Conservation (phyloP, 1,140 invertebrate genomes). For the Pseudobourletiella spinata region DNA sequence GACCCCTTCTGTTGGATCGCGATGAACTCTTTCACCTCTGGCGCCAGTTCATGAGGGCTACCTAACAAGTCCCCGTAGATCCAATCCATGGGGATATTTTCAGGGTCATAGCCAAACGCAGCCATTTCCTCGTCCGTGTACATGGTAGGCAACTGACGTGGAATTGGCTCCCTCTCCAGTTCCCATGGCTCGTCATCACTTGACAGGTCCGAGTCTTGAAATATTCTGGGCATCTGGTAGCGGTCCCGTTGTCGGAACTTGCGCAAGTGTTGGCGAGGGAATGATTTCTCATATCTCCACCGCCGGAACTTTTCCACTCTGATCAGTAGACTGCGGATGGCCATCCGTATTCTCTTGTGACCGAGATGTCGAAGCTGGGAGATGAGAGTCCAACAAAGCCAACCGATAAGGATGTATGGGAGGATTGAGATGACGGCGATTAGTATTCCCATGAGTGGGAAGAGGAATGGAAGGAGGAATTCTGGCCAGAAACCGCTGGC, state of each 20-base stretch:
- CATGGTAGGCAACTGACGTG: background rate
- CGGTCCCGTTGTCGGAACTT: background rate
- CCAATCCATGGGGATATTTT: background rate
- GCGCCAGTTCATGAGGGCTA: background rate
- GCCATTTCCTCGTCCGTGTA: background rate
- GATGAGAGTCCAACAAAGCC: background rate
- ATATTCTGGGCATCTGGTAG: background rate
- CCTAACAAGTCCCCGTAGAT: background rate
- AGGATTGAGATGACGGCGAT: background rate
- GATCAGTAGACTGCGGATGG: background rate
- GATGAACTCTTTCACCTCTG: background rate
- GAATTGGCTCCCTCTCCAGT: background rate
- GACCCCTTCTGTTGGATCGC: too few relatives aligned
- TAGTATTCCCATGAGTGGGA: background rate
- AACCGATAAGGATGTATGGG: background rate
- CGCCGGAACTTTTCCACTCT: background rate
- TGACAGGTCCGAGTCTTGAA: background rate
- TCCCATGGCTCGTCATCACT: slow-evolving; percentile 4
- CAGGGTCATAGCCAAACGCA: background rate
- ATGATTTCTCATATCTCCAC: background rate
- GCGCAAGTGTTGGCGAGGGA: background rate
- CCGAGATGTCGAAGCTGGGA: background rate
- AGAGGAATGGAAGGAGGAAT: background rate
- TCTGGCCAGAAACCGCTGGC: background rate
- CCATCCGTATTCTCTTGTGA: background rate